These are phyloP conservation scores for Papilio dardanus DNA, from an alignment of 1,140 invertebrate genomes.

Conservation along the genomic window DNA sequence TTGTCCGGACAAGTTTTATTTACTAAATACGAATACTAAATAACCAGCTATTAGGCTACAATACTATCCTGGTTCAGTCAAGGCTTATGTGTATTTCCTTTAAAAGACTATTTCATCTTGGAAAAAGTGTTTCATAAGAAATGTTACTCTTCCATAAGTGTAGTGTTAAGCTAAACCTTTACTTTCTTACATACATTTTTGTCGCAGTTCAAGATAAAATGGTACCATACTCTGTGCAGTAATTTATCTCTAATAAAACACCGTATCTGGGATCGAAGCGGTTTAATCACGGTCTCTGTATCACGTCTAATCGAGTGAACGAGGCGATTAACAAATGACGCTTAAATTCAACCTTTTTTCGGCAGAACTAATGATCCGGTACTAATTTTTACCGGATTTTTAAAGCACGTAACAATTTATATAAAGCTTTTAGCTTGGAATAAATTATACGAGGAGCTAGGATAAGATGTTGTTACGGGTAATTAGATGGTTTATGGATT, in stretches of 20 bases:
- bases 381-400: slow-evolving; percentile 66
- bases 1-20: too few relatives aligned
- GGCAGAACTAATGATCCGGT: slow-evolving; percentile 67
- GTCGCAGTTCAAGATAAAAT: slow-evolving; percentile 8
- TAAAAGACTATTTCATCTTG: too few relatives aligned
- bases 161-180: neutral
- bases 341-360: slow-evolving; percentile 77
- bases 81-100: too few relatives aligned
- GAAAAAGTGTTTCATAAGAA: too few relatives aligned
- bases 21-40: too few relatives aligned
- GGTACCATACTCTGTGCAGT: neutral
- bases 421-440: slow-evolving; percentile 29
- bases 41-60: too few relatives aligned
- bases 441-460: slow-evolving; percentile 15
- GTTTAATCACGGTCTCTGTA: slow-evolving; percentile 50
- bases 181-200: neutral
- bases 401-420: slow-evolving; percentile 48
- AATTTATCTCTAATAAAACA: slow-evolving; percentile 31
- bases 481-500: slow-evolving; percentile 16
- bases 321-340: slow-evolving; percentile 70
- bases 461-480: slow-evolving; percentile 12
- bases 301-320: slow-evolving; percentile 63
- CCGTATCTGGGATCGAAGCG: slow-evolving; percentile 11
- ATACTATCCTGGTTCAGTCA: too few relatives aligned
- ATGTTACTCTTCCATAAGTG: too few relatives aligned